Base-by-base conservation (phyloP, 2,888 invertebrate genomes). In the Dryomyza anilis region DNA sequence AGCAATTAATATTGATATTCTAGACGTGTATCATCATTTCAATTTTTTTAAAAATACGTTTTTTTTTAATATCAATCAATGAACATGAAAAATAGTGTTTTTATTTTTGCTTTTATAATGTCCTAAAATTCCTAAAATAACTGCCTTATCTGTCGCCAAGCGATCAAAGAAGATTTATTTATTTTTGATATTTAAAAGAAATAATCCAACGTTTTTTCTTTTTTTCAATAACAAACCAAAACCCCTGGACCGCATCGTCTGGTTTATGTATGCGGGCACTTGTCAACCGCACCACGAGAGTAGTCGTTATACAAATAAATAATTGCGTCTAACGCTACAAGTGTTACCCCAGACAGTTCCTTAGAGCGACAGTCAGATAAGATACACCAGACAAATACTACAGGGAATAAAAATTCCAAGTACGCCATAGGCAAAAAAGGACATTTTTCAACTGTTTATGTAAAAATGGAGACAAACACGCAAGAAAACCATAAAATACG, bases 281-380 rank as follows among this genome's bases (percentile, higher is more conserved):
- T 68, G 61, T 65, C 68, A 68, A 65, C 65, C 63, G 21, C 63
- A 65, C 68, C 53, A 39, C 39, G 50, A 52, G 66, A 63, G 68
- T 68, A 68, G 66, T 53, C 27, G 10, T 53, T 29, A 58, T 39
- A 19, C 19, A 52, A 59, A 19, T 25, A 27, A 36, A 39, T 61
- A 61, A 61, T 61, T 53, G 45, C 39, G 27, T 19, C 27, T 27
- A 25, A 43, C 61, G 25, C 61, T 23, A 29, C 53, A 52, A 61
- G 61, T 53, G 53, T 43, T 16, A 21, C 53, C 43, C 27, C 33
- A 36, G 55, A 21, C 55, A 14, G 36, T 23, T 39, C 14, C 27
- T 25, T 14, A n/a, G n/a, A 2, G 7, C 14, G 19, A 33, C 3
- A 21, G 16, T 30, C 19, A 4, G 48, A 59, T 48, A 33, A 33